Evolutionary conservation across 2,888 invertebrate species (phyloP).

Genomic region (Nymphalis urticae): DNA sequence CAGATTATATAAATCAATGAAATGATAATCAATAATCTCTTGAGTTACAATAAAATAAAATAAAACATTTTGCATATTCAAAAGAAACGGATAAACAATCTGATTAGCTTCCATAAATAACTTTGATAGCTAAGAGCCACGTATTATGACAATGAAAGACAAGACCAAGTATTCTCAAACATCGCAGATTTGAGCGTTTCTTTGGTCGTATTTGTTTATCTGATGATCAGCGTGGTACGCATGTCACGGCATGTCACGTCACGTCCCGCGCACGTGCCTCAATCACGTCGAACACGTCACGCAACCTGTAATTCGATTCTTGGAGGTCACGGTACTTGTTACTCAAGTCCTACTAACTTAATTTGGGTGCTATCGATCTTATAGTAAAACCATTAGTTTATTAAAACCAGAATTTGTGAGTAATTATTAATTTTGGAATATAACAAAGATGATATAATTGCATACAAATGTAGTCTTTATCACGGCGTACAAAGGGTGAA

Average conservation of each 20-base stretch:
- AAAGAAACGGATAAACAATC: background rate
- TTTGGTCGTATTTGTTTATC: constrained; percentile 38
- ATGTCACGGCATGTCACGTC: constrained; percentile 57
- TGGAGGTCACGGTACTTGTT: constrained; percentile 23
- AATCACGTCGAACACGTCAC: constrained; percentile 54
- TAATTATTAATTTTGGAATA: constrained; percentile 19
- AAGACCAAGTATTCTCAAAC: constrained; percentile 7
- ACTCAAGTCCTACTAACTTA: constrained; percentile 21
- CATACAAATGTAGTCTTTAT: background rate
- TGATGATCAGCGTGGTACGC: constrained; percentile 47
- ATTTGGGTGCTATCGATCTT: constrained; percentile 28
- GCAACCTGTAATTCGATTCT: constrained; percentile 29
- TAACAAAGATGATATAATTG: background rate
- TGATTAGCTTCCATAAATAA: background rate
- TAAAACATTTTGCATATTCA: background rate
- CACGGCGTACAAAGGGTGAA: background rate
- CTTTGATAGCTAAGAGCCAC: constrained; percentile 2
- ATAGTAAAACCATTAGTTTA: constrained; percentile 33
- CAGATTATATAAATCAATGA: background rate
- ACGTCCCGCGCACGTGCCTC: constrained; percentile 66
- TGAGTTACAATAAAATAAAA: background rate
- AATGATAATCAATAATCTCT: background rate
- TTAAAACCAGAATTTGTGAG: constrained; percentile 14
- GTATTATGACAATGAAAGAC: constrained; percentile 1
- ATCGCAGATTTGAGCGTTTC: constrained; percentile 20